A percentile compares a stretch with the other conserved stretches of the same genome.
phyloP scores from a whole-genome alignment of 2,797 vertebrate genomes.

The Alfaro cultratus region DNA sequence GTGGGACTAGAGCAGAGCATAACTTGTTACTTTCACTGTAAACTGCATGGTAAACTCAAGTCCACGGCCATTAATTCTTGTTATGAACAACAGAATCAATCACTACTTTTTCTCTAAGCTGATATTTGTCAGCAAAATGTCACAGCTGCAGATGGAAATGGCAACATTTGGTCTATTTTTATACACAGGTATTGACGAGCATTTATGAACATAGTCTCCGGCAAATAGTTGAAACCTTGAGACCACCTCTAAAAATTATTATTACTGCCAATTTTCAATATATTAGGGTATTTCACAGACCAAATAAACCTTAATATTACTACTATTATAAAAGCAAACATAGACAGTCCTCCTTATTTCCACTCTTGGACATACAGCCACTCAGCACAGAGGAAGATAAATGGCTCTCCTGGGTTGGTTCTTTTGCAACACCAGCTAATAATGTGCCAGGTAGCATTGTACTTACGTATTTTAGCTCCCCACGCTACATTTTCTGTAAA shows the following conservation, averaged over 20 bases:
- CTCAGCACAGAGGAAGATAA: not conserved
- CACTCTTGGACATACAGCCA: not conserved
- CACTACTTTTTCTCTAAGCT: conserved; percentile 33
- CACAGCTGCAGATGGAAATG: conserved; percentile 15
- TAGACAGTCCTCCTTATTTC: not conserved
- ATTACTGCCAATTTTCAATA: not conserved
- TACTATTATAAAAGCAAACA: not conserved
- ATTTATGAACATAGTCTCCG: not conserved
- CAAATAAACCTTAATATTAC: not conserved
- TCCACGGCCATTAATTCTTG: conserved; percentile 46
- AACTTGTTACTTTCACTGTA: conserved; percentile 57
- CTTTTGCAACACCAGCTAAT: no score
- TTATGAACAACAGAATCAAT: conserved; percentile 41
- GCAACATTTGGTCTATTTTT: not conserved
- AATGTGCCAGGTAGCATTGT: no score
- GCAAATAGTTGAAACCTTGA: not conserved
- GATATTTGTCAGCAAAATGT: conserved; percentile 24
- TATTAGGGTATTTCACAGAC: not conserved
- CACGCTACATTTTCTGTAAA: not conserved
- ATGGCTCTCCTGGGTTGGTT: no score
- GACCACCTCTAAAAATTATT: not conserved
- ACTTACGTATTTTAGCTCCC: no score
- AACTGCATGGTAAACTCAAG: conserved; percentile 65
- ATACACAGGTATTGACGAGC: not conserved
- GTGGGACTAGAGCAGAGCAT: conserved; percentile 40